Evolutionary conservation across 2,113 vertebrate genomes (phyloP).

Genomic region (Siniperca knerii): DNA sequence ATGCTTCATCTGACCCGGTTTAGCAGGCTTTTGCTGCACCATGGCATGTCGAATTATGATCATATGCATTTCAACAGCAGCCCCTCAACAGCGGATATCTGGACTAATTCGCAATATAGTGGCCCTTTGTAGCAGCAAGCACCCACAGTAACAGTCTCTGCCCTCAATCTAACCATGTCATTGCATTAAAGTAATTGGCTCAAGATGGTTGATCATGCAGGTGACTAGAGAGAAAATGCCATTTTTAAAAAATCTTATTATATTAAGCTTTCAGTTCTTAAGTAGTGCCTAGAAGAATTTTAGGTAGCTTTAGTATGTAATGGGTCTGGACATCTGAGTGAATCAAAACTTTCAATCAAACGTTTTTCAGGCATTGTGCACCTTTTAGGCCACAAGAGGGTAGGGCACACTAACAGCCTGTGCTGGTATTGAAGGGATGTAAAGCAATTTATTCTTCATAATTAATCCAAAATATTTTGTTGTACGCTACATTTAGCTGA

Average conservation of each 20-base stretch:
- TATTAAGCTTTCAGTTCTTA: background rate
- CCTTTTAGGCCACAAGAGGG: background rate
- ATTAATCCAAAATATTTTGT: background rate
- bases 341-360: background rate
- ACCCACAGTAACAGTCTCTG: background rate
- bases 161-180: background rate
- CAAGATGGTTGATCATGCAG: background rate
- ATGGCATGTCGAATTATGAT: background rate
- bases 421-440: background rate
- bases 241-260: background rate
- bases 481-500: background rate
- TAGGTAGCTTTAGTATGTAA: background rate
- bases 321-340: background rate
- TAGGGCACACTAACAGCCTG: background rate
- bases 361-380: background rate
- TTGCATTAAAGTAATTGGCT: background rate
- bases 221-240: background rate
- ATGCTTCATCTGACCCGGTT: background rate
- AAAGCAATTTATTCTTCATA: background rate
- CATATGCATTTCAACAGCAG: constrained; percentile 1
- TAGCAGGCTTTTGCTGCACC: background rate
- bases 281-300: background rate
- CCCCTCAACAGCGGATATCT: background rate
- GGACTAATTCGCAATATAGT: background rate
- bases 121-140: too few species aligned